Evolutionary conservation across 2,113 vertebrate species (phyloP), one percentile per base, ranked within the genome.

Genomic region (Tretioscincus oriximinensis): DNA sequence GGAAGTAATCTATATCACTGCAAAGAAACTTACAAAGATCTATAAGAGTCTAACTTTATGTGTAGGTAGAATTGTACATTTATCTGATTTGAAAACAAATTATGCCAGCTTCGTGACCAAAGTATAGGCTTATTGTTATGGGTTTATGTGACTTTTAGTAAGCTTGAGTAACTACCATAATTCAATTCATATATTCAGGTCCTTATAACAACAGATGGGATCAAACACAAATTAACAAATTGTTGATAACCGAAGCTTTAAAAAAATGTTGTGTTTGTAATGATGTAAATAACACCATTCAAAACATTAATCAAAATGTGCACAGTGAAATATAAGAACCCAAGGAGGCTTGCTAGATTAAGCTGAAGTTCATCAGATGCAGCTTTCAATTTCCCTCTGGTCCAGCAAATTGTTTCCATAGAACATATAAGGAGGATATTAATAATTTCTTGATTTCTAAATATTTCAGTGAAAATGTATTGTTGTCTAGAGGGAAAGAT

Each of bases 191-290:
- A 29, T 86, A 93, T 94, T 93, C 82, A 85, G 89, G 29, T 90
- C 87, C 89, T 58, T 84, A 76, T 78, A 80, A 89, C 87, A 93
- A 88, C 93, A 96, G 93, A 94, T 92, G 90, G 93, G 91, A 90
- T 77, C 83, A 83, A 84, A 29, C 90, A 90, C 35, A 83, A 87
- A 90, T 92, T 83, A 94, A 89, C 54, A 91, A 93, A 92, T 92
- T 93, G 87, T 90, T 93, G 54, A 76, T 92, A 93, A 94, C 87
- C 88, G 81, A 94, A 92, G 92, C 85, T 87, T 90, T 86, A 91
- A 76, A 91, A 90, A 81, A 93, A 88, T 92, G 94, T 92, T 81
- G 76, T 87, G 86, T 82, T 70, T 86, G 92, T 90, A 93, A 92
- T 94, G 84, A 87, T 91, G 87, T 90, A 93, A 93, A 92, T 90